Percentiles rank a stretch among this genome's conserved stretches.
phyloP scores from a whole-genome alignment of 2,888 invertebrate species.

The Polyommatus iphigenia region DNA sequence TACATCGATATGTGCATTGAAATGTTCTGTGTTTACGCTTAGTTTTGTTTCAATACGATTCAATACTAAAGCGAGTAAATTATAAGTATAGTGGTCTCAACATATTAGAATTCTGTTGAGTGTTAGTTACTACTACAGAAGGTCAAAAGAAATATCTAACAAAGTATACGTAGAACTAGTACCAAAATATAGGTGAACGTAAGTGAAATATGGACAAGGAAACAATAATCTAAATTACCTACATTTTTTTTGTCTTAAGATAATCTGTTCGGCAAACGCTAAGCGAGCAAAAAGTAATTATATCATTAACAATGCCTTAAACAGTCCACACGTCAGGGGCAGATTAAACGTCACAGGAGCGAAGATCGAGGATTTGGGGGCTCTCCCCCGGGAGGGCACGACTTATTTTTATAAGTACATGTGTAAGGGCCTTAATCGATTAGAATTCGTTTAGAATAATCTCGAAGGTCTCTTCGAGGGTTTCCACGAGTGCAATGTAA shows the following conservation, averaged over 20 bases:
- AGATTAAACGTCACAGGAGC: slow-evolving; percentile 62
- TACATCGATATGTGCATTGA: neutral
- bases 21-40: neutral
- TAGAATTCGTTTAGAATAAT: slow-evolving; percentile 30
- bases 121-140: neutral
- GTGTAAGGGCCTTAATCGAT: slow-evolving; percentile 31
- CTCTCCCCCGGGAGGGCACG: slow-evolving; percentile 42
- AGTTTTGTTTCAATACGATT: neutral
- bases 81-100: neutral
- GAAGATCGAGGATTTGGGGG: slow-evolving; percentile 55
- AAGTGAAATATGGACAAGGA: too few relatives aligned
- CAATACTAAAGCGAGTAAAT: neutral
- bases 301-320: slow-evolving; percentile 29
- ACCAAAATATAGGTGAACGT: too few relatives aligned
- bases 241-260: neutral
- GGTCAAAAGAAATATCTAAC: too few relatives aligned
- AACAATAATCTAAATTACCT: too few relatives aligned
- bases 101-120: neutral
- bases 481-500: slow-evolving; percentile 15
- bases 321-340: slow-evolving; percentile 54
- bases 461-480: slow-evolving; percentile 23
- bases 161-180: too few relatives aligned
- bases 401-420: slow-evolving; percentile 32
- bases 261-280: neutral
- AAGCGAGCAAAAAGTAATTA: slow-evolving; percentile 11